phyloP scores from a whole-genome alignment of 2,113 vertebrate genomes.

The Baryphthengus martii region DNA sequence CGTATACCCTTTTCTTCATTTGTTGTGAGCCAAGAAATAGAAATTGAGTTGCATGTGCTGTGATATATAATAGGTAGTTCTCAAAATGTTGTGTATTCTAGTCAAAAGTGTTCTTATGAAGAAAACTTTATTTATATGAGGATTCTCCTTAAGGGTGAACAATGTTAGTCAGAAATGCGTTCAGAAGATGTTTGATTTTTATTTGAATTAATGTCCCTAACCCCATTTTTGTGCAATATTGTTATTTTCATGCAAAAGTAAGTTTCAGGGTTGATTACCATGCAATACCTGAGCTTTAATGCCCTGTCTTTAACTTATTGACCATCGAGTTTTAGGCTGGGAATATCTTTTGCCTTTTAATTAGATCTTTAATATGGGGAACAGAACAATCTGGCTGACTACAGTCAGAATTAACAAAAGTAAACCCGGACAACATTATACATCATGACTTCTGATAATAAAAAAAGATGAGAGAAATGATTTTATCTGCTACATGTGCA shows the following conservation, averaged over 20 bases:
- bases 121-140: background rate
- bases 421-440: background rate
- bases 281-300: background rate
- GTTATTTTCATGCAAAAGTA: background rate
- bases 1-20: background rate
- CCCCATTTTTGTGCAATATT: background rate
- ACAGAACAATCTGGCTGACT: background rate
- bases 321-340: background rate
- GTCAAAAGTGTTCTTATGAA: background rate
- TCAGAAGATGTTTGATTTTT: background rate
- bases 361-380: background rate
- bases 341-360: slow-evolving; percentile 2
- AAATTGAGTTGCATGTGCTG: background rate
- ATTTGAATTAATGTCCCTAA: background rate
- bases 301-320: background rate
- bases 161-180: background rate
- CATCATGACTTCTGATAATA: background rate
- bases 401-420: background rate
- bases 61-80: background rate
- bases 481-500: background rate
- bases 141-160: background rate
- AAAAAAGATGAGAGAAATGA: background rate
- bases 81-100: background rate
- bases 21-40: background rate
- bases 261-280: background rate